Base-by-base conservation (phyloP, 1,140 invertebrate species). In the Philotrypesis tridentata region DNA sequence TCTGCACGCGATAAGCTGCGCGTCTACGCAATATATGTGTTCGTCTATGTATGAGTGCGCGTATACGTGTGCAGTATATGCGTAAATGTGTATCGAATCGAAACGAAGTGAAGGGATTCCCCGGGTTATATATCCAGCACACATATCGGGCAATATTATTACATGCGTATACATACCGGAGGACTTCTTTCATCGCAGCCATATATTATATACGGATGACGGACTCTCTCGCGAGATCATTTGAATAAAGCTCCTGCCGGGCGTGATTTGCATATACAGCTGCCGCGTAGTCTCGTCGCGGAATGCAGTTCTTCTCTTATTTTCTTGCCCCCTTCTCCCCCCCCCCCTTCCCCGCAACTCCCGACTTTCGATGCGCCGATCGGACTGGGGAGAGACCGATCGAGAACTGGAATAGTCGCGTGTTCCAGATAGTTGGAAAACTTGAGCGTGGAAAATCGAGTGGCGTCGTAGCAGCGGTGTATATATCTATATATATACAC, bases 1-100 rank as follows among this genome's bases (percentile, higher is more conserved):
- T 86, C 85, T 75, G 80, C 85, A 82, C 79, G 79, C 77, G 85
- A 87, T 87, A 86, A 79, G 43, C 48, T 55, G 48, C 48, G 48
- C 82, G 80, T 83, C 76, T 65, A n/a, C 74, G 82, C 82, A 82
- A 84, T 84, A 65, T 29, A 14, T 23, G 25, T 27, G 17, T n/a
- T 48, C 17, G n/a, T 55, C 21, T 55, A 55, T n/a, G 12, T 43
- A 43, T 43, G 74, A 73, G 12, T 85, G 48, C 79, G 1, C 71
- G 17, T 55, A 37, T 40, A 68, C 77, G 43, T 79, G 63, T 74
- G 68, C 79, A 65, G 25, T 23, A 70, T 70, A 37, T 60, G 55
- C 14, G 55, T 6, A 78, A 37, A 80, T 68, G n/a, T 27, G 48
- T 37, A 73, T 25, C 31, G n/a, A 68, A 68, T 76, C 43, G 37